These are phyloP conservation scores for Orgyia antiqua DNA, from an alignment of 2,888 invertebrate species.

Conservation along the genomic window DNA sequence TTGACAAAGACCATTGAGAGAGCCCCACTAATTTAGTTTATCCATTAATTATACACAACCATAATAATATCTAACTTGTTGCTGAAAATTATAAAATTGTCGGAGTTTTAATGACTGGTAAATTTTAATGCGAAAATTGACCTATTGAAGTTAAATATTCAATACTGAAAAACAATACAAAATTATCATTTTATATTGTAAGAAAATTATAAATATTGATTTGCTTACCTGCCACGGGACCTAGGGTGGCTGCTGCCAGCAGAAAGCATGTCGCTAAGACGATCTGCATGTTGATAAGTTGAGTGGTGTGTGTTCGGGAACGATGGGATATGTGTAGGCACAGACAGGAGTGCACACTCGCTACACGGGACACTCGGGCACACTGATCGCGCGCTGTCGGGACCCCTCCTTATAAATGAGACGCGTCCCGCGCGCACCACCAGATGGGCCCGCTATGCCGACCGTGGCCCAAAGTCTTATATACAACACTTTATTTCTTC, in stretches of 20 bases:
- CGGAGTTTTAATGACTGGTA: too few species aligned
- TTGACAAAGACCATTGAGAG: too few species aligned
- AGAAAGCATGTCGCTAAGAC: slow-evolving; percentile 75
- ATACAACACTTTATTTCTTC: slow-evolving; percentile 42
- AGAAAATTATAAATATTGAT: too few species aligned
- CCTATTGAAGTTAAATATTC: too few species aligned
- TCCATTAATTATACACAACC: too few species aligned
- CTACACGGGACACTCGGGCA: slow-evolving; percentile 73
- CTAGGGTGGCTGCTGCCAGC: slow-evolving; percentile 71
- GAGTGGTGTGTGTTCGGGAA: slow-evolving; percentile 37
- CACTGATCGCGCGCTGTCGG: slow-evolving; percentile 74
- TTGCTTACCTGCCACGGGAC: slow-evolving; percentile 74
- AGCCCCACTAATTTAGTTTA: too few species aligned
- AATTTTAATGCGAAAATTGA: too few species aligned
- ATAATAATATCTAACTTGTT: too few species aligned
- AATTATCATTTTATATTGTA: too few species aligned
- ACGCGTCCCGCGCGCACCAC: slow-evolving; percentile 68
- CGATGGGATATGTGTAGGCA: slow-evolving; percentile 35
- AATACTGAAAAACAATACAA: too few species aligned
- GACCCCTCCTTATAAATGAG: slow-evolving; percentile 74
- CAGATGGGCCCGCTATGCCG: slow-evolving; percentile 44
- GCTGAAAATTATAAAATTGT: too few species aligned
- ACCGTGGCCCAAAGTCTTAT: slow-evolving; percentile 26
- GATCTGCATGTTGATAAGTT: slow-evolving; percentile 57
- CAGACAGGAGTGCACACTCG: slow-evolving; percentile 61